These are phyloP conservation scores for Bombus turneri DNA, from an alignment of 1,140 invertebrate genomes.

Conservation along the genomic window DNA sequence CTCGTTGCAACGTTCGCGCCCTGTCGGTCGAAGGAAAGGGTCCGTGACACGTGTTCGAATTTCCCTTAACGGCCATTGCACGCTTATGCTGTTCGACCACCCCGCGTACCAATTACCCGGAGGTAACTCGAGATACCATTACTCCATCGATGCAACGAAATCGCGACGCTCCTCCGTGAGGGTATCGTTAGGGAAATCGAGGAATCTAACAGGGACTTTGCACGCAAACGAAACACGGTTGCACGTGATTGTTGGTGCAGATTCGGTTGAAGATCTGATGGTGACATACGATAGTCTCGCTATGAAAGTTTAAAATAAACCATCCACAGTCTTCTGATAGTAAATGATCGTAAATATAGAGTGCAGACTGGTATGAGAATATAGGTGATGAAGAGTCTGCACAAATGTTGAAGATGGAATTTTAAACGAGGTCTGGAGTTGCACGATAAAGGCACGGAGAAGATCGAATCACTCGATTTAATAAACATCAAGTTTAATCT, in stretches of 20 bases:
- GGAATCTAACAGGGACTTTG: neutral
- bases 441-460: too few relatives aligned
- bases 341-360: neutral
- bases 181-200: neutral
- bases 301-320: too few relatives aligned
- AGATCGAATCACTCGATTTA: too few relatives aligned
- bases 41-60: constrained; percentile 57
- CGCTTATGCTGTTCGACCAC: constrained; percentile 11
- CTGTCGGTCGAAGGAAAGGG: constrained; percentile 27
- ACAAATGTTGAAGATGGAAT: too few relatives aligned
- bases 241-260: neutral
- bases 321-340: too few relatives aligned
- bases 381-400: too few relatives aligned
- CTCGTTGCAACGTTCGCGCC: constrained; percentile 48
- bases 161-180: neutral
- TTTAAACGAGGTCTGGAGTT: too few relatives aligned
- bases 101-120: constrained; percentile 45
- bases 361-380: too few relatives aligned
- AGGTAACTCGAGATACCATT: constrained; percentile 44
- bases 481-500: too few relatives aligned
- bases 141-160: neutral
- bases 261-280: neutral
- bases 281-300: neutral
- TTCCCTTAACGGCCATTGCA: constrained; percentile 48
- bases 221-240: neutral